These are phyloP conservation scores for Plestiodon gilberti DNA, from an alignment of 2,113 vertebrate species.

Conservation along the genomic window DNA sequence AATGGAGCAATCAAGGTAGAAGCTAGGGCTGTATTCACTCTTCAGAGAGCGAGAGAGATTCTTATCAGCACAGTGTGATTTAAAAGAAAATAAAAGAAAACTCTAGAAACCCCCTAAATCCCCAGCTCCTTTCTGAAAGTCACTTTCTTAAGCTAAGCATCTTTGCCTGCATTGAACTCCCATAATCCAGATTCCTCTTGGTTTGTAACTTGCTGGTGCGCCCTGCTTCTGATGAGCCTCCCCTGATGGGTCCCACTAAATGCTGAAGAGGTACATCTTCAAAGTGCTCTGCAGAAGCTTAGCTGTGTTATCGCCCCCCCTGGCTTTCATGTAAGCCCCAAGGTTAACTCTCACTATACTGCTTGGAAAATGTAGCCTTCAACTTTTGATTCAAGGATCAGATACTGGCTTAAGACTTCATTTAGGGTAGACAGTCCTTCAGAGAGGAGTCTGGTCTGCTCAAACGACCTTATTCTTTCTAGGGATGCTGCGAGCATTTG, in stretches of 20 bases:
- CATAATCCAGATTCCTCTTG: neutral
- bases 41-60: neutral
- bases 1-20: constrained; percentile 5
- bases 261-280: constrained; percentile 5
- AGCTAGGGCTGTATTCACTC: neutral
- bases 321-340: constrained; percentile 35
- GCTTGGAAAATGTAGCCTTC: constrained; percentile 7
- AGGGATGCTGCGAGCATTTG: neutral
- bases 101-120: constrained; percentile 6
- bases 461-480: neutral
- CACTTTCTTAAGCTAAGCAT: neutral
- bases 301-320: constrained; percentile 19
- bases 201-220: neutral
- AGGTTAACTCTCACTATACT: constrained; percentile 11
- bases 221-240: neutral
- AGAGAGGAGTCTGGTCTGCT: too few species aligned
- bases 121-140: constrained; percentile 19
- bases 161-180: neutral
- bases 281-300: neutral
- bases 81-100: constrained; percentile 8
- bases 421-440: neutral
- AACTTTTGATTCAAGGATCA: constrained; percentile 26
- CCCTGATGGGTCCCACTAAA: neutral
- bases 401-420: constrained; percentile 7
- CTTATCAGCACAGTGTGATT: constrained; percentile 11